Base-by-base conservation (phyloP, 2,888 invertebrate species). In the Megaustenia siamemsis region DNA sequence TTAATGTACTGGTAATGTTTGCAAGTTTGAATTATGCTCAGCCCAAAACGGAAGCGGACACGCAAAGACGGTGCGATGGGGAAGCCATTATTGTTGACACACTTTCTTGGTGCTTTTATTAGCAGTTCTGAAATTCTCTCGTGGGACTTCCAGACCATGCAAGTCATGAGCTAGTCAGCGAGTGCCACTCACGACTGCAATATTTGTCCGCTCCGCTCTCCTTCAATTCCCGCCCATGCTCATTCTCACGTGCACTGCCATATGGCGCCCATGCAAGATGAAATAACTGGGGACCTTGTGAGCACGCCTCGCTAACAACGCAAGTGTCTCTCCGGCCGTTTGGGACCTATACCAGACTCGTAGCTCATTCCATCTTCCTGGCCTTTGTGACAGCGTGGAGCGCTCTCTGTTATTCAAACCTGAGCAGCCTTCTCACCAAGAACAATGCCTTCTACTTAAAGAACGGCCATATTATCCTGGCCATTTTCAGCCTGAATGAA, bases 211-310 rank as follows among this genome's bases (percentile, higher is more conserved):
- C 82, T 81, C 81, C 1, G 63, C 63, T 32, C 78, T 78, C 66
- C 40, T 60, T n/a, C 81, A 71, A 71, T 71, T 71, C 69, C n/a
- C 56, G 75, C 24, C 45, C 78, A 43, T 78, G 78, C 78, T 78
- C 78, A 49, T 56, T 73, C 82, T 75, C 82, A 82, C 82, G 76
- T 66, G 76, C 82, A 56, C 76, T 63, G 75, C 82, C 82, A 82
- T 76, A 82, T 76, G 82, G 82, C 73, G 60, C 73, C 73, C 73
- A 73, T 73, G 82, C 82, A 82, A 82, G 56, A 73, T 40, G 82
- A 40, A 60, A 73, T 71, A 73, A 71, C 56, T 28, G 60, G 60
- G 73, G 32, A 43, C 71, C 28, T 73, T 82, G 71, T 43, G 60
- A 60, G 71, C 73, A 73, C 60, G 82, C 24, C 71, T 60, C 40